Base-by-base conservation (phyloP, 2,113 vertebrate species). In the Pelecanoides urinatrix region DNA sequence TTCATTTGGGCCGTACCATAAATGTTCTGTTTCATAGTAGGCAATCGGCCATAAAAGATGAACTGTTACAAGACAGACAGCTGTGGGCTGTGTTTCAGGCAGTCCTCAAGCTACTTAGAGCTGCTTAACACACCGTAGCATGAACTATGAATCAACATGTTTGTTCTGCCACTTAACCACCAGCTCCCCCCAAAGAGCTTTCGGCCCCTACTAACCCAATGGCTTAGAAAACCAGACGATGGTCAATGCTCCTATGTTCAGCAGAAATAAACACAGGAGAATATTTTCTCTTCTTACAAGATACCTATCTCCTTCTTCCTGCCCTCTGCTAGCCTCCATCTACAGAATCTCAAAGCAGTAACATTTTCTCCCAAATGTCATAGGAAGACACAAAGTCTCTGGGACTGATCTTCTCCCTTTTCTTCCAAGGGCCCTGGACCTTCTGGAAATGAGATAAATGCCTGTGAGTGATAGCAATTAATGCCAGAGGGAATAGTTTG, bases 101-200 rank as follows among this genome's bases (percentile, higher is more conserved):
- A 84, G 81, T 61, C 55, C 82, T 95, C 47, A 65, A 95, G 85
- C 38, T 74, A 79, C 81, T 86, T 86, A 9, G 11, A 81, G 32
- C 72, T 77, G 74, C 47, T 96, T 71, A 93, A 95, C 63, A 71
- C 93, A 93, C 75, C 26, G 3, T 27, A 63, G 56, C 85, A 94
- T 75, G 78, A 95, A 83, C 78, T 90, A 49, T 88, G 85, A 94
- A 92, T 84, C 0, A 6, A 77, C 16, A 22, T 8, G 22, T 77
- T 90, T 96, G 78, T 92, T 95, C 90, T 88, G 56, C 56, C 87
- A 71, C 63, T 90, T 94, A 56, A 92, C 47, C 68, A 84, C 56
- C 80, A 74, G 25, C 50, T 93, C 63, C 10, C 23, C n/a, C 11
- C 12, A 17, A 42, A 62, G 36, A 27, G 29, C 38, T 49, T 75